Percentiles rank a stretch among this genome's conserved stretches.
Conservation (phyloP, 2,113 vertebrate species). For the Aptenodytes forsteri region DNA sequence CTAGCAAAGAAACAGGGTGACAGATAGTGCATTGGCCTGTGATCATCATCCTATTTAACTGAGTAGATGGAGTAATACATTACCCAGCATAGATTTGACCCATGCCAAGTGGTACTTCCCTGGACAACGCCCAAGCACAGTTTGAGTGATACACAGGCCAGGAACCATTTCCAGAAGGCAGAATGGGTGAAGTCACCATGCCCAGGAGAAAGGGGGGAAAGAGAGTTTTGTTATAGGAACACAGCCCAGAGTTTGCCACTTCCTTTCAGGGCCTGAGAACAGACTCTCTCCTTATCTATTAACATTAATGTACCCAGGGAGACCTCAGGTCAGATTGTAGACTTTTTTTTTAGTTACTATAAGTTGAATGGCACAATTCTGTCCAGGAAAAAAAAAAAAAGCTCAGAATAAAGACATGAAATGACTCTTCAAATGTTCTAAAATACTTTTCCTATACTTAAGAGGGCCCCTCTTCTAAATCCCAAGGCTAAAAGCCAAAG, state of each 20-base stretch:
- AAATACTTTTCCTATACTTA: neutral
- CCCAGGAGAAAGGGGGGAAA: neutral
- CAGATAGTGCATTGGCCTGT: neutral
- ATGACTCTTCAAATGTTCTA: neutral
- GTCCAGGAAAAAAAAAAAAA: neutral
- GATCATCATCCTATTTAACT: neutral
- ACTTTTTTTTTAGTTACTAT: neutral
- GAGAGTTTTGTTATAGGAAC: neutral
- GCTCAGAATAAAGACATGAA: neutral
- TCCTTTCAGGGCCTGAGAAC: neutral
- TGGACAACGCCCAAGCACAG: neutral
- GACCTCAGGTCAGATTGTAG: neutral
- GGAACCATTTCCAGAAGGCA: neutral
- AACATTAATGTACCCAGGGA: neutral
- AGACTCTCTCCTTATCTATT: neutral
- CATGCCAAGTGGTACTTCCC: neutral
- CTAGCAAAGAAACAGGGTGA: neutral
- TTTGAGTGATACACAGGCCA: neutral
- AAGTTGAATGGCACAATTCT: neutral
- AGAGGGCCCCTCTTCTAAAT: neutral
- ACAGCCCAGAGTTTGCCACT: neutral
- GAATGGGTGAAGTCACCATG: neutral
- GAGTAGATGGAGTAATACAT: neutral
- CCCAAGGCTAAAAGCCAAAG: neutral
- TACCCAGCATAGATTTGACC: neutral